These are phyloP conservation scores for Teleogryllus oceanicus DNA, from an alignment of 2,888 invertebrate genomes.

Conservation along the genomic window DNA sequence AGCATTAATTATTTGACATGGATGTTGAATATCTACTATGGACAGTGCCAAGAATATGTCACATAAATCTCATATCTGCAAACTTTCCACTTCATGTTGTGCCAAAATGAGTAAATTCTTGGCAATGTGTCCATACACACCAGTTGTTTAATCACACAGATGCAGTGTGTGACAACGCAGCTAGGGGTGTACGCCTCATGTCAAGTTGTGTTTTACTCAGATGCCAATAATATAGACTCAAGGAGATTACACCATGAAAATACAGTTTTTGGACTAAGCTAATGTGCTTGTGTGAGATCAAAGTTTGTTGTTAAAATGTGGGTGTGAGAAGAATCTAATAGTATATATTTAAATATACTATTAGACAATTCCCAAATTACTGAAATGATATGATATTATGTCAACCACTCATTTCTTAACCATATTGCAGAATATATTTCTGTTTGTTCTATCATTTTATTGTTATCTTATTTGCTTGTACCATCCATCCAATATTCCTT, in stretches of 20 bases:
- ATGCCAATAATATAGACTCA: background rate
- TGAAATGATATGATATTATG: conserved; percentile 19
- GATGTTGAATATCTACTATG: background rate
- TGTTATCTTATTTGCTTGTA: background rate
- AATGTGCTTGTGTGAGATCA: conserved; percentile 18
- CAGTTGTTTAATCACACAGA: background rate
- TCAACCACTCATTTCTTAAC: conserved; percentile 27
- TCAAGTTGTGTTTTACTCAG: background rate
- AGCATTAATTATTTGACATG: background rate
- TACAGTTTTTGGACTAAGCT: conserved; percentile 9
- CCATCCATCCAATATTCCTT: no score
- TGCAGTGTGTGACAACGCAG: background rate
- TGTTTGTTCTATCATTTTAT: conserved; percentile 29
- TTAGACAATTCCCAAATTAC: background rate
- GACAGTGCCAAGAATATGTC: conserved; percentile 18
- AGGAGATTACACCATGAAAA: background rate
- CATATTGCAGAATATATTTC: conserved; percentile 32
- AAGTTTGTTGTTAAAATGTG: conserved; percentile 23
- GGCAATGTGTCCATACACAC: background rate
- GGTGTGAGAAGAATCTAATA: background rate
- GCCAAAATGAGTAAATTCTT: background rate
- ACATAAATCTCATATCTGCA: background rate
- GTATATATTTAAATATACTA: conserved; percentile 18
- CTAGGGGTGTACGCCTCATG: background rate
- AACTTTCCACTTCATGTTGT: background rate